Conservation (phyloP, 1,140 invertebrate species). For the Magallana angulata region DNA sequence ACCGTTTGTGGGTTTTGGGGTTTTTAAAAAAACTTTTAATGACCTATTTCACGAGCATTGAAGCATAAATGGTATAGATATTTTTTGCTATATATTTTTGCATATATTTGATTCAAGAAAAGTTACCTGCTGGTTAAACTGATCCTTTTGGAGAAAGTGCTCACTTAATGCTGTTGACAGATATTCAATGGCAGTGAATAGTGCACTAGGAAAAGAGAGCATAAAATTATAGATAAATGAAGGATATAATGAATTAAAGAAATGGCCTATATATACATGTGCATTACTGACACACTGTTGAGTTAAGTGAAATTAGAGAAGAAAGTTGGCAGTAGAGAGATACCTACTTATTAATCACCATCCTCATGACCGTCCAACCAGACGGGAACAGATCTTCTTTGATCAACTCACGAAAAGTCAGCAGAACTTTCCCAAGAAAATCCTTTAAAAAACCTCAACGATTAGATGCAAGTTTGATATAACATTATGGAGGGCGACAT, state of each 20-base stretch:
- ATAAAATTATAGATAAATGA: neutral
- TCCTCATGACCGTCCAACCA: slow-evolving; percentile 76
- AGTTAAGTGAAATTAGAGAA: too few species aligned
- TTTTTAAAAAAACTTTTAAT: too few species aligned
- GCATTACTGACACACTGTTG: too few species aligned
- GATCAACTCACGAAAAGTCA: slow-evolving; percentile 71
- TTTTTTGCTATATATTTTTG: neutral
- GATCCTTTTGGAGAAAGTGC: slow-evolving; percentile 80
- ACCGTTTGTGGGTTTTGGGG: too few species aligned
- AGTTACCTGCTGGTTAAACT: slow-evolving; percentile 86
- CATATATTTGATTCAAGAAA: neutral
- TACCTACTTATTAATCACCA: slow-evolving; percentile 76
- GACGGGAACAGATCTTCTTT: slow-evolving; percentile 65
- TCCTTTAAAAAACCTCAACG: slow-evolving; percentile 53
- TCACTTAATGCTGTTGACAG: slow-evolving; percentile 87
- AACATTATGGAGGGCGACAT: too few species aligned
- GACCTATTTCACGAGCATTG: neutral
- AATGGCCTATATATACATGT: too few species aligned
- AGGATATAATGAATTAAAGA: too few species aligned
- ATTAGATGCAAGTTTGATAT: too few species aligned
- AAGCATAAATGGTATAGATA: neutral
- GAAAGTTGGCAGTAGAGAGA: neutral
- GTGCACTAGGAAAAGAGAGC: slow-evolving; percentile 65
- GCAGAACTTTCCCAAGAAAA: slow-evolving; percentile 70
- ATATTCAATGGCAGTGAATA: slow-evolving; percentile 74